Conservation (phyloP, 2,797 vertebrate genomes). For the Rhabdophis nuchalis region DNA sequence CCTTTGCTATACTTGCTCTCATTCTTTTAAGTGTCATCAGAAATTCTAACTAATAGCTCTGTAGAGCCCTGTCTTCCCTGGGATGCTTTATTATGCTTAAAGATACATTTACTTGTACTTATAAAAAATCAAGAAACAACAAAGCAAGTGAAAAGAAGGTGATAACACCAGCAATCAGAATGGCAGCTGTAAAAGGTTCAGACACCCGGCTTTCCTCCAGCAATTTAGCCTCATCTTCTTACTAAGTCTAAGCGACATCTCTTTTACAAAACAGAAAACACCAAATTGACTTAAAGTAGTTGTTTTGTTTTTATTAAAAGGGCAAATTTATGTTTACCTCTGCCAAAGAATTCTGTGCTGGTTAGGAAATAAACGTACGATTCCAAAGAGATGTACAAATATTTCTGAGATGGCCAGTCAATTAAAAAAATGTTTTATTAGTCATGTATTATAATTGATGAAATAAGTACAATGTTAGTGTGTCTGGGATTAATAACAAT, state of each 20-base stretch:
- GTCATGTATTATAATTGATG: background rate
- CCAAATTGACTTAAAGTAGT: slow-evolving; percentile 50
- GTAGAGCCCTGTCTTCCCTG: slow-evolving; percentile 33
- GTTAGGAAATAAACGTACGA: background rate
- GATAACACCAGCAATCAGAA: slow-evolving; percentile 24
- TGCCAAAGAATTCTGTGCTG: background rate
- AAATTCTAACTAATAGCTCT: slow-evolving; percentile 57
- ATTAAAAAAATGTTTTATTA: background rate
- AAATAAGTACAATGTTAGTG: background rate
- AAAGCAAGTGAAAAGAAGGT: background rate
- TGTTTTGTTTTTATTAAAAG: slow-evolving; percentile 54
- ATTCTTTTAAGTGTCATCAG: slow-evolving; percentile 56
- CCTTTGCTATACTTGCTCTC: slow-evolving; percentile 57
- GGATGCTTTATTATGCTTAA: slow-evolving; percentile 54
- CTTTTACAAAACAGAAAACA: slow-evolving; percentile 56
- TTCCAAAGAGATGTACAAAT: background rate
- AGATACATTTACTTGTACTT: slow-evolving; percentile 47
- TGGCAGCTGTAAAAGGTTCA: slow-evolving; percentile 43
- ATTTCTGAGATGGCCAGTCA: background rate
- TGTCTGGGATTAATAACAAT: background rate
- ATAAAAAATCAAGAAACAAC: slow-evolving; percentile 49
- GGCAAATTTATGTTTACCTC: slow-evolving; percentile 4
- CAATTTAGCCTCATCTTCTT: slow-evolving; percentile 52
- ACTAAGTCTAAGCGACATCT: slow-evolving; percentile 56
- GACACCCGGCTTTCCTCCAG: slow-evolving; percentile 51